Evolutionary conservation across 2,113 vertebrate species (phyloP).

Genomic region (Anarrhichthys ocellatus): DNA sequence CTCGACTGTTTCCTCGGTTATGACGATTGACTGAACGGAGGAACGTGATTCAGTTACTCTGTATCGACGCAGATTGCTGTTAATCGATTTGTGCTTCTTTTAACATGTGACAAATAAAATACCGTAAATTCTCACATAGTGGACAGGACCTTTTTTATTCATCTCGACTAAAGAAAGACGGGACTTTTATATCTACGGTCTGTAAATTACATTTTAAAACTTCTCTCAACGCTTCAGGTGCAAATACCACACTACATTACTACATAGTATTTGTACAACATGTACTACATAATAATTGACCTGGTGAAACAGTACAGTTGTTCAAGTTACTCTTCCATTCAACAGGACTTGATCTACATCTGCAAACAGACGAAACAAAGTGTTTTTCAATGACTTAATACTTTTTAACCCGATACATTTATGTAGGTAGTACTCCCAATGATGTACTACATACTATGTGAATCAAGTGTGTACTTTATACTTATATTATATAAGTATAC

Average conservation of each 20-base stretch:
- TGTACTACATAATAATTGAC: background rate
- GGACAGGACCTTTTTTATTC: constrained; percentile 1
- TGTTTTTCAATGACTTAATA: background rate
- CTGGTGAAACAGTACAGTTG: background rate
- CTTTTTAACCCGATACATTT: background rate
- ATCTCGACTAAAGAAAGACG: background rate
- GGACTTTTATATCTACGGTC: background rate
- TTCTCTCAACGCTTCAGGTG: background rate
- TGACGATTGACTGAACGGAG: constrained; percentile 59
- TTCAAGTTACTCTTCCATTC: background rate
- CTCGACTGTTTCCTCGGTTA: constrained; percentile 52
- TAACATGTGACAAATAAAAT: constrained; percentile 8
- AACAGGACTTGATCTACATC: background rate
- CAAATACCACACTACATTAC: background rate
- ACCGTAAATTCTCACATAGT: constrained; percentile 21
- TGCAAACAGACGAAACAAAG: background rate
- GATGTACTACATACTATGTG: background rate
- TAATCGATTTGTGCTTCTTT: constrained; percentile 18
- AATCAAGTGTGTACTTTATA: background rate
- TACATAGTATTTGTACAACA: background rate
- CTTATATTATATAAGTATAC: background rate
- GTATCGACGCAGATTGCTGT: constrained; percentile 1
- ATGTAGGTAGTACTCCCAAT: background rate
- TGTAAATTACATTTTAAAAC: background rate
- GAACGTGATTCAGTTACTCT: constrained; percentile 11